Evolutionary conservation across 2,888 invertebrate species (phyloP).

Genomic region (Andrena camellia): DNA sequence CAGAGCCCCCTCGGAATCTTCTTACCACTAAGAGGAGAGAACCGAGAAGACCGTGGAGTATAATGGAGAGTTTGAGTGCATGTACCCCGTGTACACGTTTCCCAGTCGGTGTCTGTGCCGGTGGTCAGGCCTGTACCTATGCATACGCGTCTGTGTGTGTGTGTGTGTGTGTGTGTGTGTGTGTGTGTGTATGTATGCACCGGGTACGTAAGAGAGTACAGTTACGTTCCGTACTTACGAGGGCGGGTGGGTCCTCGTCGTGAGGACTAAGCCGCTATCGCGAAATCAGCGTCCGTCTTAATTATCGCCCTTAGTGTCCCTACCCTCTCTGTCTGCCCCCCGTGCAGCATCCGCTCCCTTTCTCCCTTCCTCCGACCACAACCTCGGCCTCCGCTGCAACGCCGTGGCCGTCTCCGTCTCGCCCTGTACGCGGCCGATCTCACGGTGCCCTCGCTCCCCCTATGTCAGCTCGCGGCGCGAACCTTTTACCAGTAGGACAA

Average conservation of each 20-base stretch:
- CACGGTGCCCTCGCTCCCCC: slow-evolving; percentile 21
- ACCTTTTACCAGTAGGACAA: slow-evolving; percentile 60
- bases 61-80: slow-evolving; percentile 60
- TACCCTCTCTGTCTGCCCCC: slow-evolving; percentile 38
- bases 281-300: slow-evolving; percentile 84
- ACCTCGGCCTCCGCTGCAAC: neutral
- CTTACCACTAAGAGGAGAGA: slow-evolving; percentile 34
- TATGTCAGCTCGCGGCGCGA: slow-evolving; percentile 21
- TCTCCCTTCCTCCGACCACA: neutral
- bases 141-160: neutral
- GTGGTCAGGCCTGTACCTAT: neutral
- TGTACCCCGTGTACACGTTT: slow-evolving; percentile 13
- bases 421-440: slow-evolving; percentile 20
- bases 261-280: slow-evolving; percentile 79
- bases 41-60: slow-evolving; percentile 36
- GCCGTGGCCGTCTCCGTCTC: slow-evolving; percentile 9
- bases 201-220: slow-evolving; percentile 66
- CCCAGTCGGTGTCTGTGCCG: neutral
- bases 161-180: neutral
- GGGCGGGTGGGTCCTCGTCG: slow-evolving; percentile 76
- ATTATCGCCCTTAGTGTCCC: slow-evolving; percentile 82
- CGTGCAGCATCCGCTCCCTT: slow-evolving; percentile 12
- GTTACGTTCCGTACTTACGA: slow-evolving; percentile 72
- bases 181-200: slow-evolving; percentile 5
- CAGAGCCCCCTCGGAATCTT: slow-evolving; percentile 31